Evolutionary conservation across 2,797 vertebrate species (phyloP), one percentile per base, ranked within the genome.

Genomic region (Botia almorhae): DNA sequence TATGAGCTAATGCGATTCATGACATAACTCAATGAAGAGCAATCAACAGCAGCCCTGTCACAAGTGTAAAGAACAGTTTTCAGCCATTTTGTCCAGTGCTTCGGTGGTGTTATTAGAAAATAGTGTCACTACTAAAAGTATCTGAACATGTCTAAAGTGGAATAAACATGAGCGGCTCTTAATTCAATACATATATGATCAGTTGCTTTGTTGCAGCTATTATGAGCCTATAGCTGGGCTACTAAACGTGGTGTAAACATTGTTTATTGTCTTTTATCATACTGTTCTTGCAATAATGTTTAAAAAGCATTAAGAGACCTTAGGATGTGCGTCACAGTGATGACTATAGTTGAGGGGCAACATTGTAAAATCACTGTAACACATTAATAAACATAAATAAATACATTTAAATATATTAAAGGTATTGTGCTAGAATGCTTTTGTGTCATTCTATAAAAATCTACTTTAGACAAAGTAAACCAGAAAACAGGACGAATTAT

Each of bases 1-100:
- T 69, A 84, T n/a, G 23, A 53, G 8, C 73, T 80, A 77, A 82
- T 80, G 58, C 69, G 46, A 77, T 63, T 68, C 72, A 76, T 46
- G 50, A 72, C 50, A 5, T 63, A 33, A 53, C 76, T 64, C 70
- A 69, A 71, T 63, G 48, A 74, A 80, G 69, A 74, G 48, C 23
- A 33, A 71, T 48, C 55, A 29, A 43, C 65, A 64, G 46, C 29
- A 33, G 70, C 21, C 29, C 46, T 36, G 43, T 60, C 77, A 74
- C 48, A 26, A 55, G 60, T 19, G 56, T 78, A 23, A 64, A 69
- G n/a, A 64, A 55, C 26, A n/a, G 19, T 13, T 63, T 29, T 63
- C n/a, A 43, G 26, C 4, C 26, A 39, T 76, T 76, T 43, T 68
- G 55, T 46, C 8, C 6, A 69, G 6, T 7, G 36, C 6, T 39